A percentile compares a stretch with the other conserved stretches of the same genome.
Evolutionary conservation across 2,113 vertebrate genomes (phyloP).

Genomic region (Macheiramphus alcinus): DNA sequence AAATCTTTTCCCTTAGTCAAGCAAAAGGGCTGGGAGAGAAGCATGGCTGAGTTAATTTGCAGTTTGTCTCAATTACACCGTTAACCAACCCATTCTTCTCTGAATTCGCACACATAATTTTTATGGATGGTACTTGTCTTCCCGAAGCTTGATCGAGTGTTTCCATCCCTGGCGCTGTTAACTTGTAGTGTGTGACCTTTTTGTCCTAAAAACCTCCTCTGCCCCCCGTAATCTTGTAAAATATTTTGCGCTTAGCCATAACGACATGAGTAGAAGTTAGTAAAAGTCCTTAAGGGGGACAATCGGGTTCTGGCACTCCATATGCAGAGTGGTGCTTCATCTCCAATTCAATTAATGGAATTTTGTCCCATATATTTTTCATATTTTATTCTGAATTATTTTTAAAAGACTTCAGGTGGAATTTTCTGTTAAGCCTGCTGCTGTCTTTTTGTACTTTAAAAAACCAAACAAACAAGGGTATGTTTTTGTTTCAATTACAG

Average conservation of each 20-base stretch:
- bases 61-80: background rate
- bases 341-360: background rate
- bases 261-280: background rate
- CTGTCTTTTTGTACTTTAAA: background rate
- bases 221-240: background rate
- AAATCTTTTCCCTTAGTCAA: background rate
- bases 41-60: background rate
- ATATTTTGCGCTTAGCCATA: background rate
- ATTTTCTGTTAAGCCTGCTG: background rate
- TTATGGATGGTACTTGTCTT: background rate
- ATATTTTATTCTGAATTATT: background rate
- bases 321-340: background rate
- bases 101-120: background rate
- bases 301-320: background rate
- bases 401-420: background rate
- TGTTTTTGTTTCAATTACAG: constrained; percentile 61
- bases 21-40: background rate
- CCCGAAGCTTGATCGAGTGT: background rate
- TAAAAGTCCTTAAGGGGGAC: background rate
- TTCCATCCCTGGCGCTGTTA: background rate
- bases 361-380: background rate
- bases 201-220: background rate
- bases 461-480: fast-evolving
- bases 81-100: background rate
- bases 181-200: background rate